A percentile compares a stretch with the other conserved stretches of the same genome.
phyloP scores from a whole-genome alignment of 2,797 vertebrate species.

The Nasua narica region DNA sequence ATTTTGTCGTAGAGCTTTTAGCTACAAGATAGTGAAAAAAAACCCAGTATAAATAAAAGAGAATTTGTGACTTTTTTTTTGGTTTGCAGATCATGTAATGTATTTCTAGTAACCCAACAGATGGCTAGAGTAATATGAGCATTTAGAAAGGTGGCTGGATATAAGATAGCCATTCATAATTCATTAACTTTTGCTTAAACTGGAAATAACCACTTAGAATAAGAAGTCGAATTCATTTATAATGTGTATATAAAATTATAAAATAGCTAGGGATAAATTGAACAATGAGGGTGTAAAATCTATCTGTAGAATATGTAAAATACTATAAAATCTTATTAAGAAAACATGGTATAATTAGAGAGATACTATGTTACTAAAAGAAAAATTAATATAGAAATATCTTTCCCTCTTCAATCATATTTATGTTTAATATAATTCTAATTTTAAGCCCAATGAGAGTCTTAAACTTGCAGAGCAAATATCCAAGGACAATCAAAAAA shows the following conservation, averaged over 20 bases:
- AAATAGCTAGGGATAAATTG: background rate
- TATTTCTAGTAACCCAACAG: background rate
- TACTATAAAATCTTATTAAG: background rate
- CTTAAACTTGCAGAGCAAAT: background rate
- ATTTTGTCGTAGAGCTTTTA: background rate
- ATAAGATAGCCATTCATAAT: background rate
- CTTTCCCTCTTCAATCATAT: background rate
- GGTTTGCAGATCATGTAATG: background rate
- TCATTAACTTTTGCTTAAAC: background rate
- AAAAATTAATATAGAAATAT: background rate
- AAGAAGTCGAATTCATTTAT: background rate
- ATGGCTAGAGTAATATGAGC: background rate
- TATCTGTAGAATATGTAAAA: background rate
- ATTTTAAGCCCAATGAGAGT: background rate
- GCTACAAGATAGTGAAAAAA: background rate
- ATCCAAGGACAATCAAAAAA: background rate
- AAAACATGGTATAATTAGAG: background rate
- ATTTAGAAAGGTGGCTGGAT: background rate
- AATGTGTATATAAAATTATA: background rate
- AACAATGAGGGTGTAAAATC: background rate
- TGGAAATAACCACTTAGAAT: background rate
- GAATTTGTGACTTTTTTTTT: background rate
- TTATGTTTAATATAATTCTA: background rate
- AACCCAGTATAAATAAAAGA: background rate
- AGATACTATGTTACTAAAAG: background rate